Evolutionary conservation across 2,113 vertebrate species (phyloP).

Genomic region (Pseudorhombus dupliciocellatus): DNA sequence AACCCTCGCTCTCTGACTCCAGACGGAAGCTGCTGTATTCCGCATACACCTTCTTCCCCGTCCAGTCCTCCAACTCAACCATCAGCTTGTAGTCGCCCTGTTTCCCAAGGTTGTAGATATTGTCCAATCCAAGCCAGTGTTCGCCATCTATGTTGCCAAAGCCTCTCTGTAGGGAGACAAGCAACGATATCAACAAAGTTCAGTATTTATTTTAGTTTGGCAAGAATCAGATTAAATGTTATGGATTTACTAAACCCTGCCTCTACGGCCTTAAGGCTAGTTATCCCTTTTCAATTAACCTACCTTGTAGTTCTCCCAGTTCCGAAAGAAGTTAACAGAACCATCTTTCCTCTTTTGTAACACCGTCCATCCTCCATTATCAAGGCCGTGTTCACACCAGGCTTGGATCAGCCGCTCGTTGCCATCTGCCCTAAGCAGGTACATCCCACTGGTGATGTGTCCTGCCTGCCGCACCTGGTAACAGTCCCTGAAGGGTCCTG

Average conservation of each 20-base stretch:
- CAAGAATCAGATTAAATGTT: neutral
- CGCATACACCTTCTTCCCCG: constrained; percentile 95
- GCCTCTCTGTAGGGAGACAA: constrained; percentile 87
- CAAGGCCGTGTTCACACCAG: constrained; percentile 96
- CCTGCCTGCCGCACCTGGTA: constrained; percentile 91
- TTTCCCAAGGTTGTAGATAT: constrained; percentile 92
- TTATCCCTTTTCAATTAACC: constrained; percentile 6
- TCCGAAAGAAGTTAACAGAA: constrained; percentile 97
- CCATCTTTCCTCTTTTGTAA: constrained; percentile 95
- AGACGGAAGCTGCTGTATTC: constrained; percentile 97
- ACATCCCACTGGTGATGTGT: constrained; percentile 92
- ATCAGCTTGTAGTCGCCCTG: constrained; percentile 95
- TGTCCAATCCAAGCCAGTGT: constrained; percentile 96
- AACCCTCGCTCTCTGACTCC: constrained; percentile 92
- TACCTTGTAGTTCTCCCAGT: constrained; percentile 99
- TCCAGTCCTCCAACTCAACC: constrained; percentile 98
- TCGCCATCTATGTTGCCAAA: constrained; percentile 97
- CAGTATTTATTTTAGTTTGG: neutral
- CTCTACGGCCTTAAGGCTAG: neutral
- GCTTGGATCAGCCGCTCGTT: constrained; percentile 88
- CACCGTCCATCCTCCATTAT: constrained; percentile 97
- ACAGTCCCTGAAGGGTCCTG: constrained; percentile 96
- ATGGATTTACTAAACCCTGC: neutral
- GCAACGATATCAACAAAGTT: neutral
- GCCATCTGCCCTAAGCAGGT: constrained; percentile 89